Base-by-base conservation (phyloP, 2,888 invertebrate genomes). In the Apotomis betuletana region DNA sequence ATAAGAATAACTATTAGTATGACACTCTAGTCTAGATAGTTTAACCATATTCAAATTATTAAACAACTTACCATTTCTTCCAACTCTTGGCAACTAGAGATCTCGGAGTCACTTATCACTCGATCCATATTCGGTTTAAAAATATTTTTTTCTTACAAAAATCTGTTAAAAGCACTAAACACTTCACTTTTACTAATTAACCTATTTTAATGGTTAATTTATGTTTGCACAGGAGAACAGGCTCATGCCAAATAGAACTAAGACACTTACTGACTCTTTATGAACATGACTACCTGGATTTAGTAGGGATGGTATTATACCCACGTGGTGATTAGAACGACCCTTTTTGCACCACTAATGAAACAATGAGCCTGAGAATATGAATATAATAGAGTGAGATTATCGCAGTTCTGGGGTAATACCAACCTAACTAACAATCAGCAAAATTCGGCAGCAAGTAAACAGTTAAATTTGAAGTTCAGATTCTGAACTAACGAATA, bases 11-110 rank as follows among this genome's bases (percentile, higher is more conserved):
- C 5, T 27, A 15, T 2, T 27, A 27, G 27, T 27, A 27, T 2
- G 27, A 2, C 27, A 27, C 27, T 27, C 2, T 15, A 15, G 15
- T 15, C 15, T 15, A 44, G 5, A 44, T 44, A 44, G 8, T 44
- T 0, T 44, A 8, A 44, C 44, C 44, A 44, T 49, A 49, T 6
- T 4, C 6, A 41, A 41, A 41, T 41, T 41, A 41, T 4, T 6
- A 41, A 10, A 8, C 36, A 38, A 61, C 71, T 71, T 51, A 71
- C 71, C 55, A 44, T 57, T 57, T 71, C 71, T 10, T 71, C 71
- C 10, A 62, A n/a, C 51, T 71, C 71, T 57, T 63, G 63, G 52
- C 69, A 64, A 60, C 71, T 71, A 10, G 67, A 67, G 5, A 58
- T 59, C 38, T 67, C 54, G n/a, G 58, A 57, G 44, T 65, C 70